phyloP scores from a whole-genome alignment of 2,113 vertebrate genomes.

The Neopipo cinnamomea region DNA sequence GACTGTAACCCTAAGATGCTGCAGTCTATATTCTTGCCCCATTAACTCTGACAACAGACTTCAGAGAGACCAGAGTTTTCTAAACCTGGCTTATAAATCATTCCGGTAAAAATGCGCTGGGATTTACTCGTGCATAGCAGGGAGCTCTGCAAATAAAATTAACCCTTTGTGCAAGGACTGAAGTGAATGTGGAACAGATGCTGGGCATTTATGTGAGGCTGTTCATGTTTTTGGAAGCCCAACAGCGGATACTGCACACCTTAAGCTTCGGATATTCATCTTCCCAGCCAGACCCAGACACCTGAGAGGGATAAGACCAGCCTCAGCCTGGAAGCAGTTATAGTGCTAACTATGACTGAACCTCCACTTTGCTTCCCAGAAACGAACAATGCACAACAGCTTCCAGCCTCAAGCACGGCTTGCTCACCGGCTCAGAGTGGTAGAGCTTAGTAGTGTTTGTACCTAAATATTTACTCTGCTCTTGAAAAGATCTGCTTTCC shows the following conservation, averaged over 20 bases:
- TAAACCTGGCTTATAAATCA: constrained; percentile 14
- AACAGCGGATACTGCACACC: accelerated
- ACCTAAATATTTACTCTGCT: background rate
- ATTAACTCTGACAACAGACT: constrained; percentile 36
- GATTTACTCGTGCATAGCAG: background rate
- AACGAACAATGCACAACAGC: background rate
- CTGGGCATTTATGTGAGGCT: background rate
- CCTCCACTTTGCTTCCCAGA: background rate
- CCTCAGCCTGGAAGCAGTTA: background rate
- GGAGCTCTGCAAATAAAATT: background rate
- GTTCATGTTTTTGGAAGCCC: background rate
- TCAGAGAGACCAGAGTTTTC: constrained; percentile 20
- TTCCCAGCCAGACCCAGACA: background rate
- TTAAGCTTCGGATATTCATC: background rate
- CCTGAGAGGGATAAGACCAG: background rate
- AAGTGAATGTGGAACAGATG: background rate
- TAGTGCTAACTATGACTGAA: background rate
- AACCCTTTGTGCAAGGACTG: background rate
- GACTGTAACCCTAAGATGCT: background rate
- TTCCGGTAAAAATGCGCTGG: background rate
- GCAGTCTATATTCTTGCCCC: constrained; percentile 25
- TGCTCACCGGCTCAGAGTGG: background rate
- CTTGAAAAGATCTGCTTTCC: background rate
- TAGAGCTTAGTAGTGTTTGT: background rate
- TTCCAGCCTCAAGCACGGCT: background rate